Base-by-base conservation (phyloP, 2,113 vertebrate species). In the Cyprinodon brontotheroides region DNA sequence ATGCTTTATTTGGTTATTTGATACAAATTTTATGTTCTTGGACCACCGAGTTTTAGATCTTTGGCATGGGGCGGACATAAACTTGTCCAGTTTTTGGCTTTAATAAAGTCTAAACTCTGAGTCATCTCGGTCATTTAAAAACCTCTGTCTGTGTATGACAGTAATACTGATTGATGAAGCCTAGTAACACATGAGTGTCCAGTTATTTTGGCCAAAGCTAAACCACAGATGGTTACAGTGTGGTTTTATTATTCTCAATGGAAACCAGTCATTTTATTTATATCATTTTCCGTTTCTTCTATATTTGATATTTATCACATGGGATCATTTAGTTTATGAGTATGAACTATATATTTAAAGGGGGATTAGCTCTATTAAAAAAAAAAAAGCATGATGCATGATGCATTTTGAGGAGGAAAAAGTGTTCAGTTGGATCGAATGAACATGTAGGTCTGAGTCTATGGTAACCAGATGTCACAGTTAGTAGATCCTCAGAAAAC, bases 121-220 rank as follows among this genome's bases (percentile, higher is more conserved):
- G 38, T 81, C 74, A 45, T 79, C 45, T 50, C 36, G 73, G 62
- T 75, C 50, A 86, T 89, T 82, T 78, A 38, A 82, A 79, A 87
- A 70, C 17, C 62, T 72, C 80, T 77, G 65, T 43, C 70, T 37
- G 50, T 41, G 38, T 61, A 61, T 67, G 79, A 64, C 76, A 73
- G 69, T 83, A 64, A 86, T 65, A 59, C 59, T 77, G 83, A 89
- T 61, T 71, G 75, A 90, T 88, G 80, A 83, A 72, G 61, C 45
- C 40, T 62, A 72, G 29, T 81, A 84, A 83, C 67, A 75, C 66
- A 64, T 36, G 8, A 84, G 71, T 39, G 45, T 67, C 43, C 36
- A 40, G 45, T 67, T 68, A 63, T 69, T 74, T 20, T 60, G 1
- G 12, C 59, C 3, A 7, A 1, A 61, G 47, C 71, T 50, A 61